phyloP scores from a whole-genome alignment of 2,113 vertebrate genomes.

The Aptenodytes forsteri region DNA sequence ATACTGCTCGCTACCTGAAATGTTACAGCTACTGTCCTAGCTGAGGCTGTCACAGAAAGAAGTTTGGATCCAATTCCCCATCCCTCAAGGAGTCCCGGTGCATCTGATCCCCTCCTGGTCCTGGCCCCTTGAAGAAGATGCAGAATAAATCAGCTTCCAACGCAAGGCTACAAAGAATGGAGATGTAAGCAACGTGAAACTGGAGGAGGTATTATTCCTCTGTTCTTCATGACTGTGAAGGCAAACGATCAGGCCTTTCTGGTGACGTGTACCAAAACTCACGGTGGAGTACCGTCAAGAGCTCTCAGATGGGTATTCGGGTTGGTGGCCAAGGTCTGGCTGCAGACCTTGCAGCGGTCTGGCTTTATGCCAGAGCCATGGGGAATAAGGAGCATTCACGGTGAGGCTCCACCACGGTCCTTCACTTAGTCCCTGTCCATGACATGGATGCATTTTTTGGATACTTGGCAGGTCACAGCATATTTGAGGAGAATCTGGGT shows the following conservation, averaged over 20 bases:
- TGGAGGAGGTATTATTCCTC: neutral
- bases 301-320: neutral
- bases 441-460: neutral
- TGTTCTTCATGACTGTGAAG: neutral
- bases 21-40: too few species aligned
- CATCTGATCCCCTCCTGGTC: neutral
- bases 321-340: neutral
- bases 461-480: fast-evolving
- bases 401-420: neutral
- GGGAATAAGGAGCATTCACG: neutral
- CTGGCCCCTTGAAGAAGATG: neutral
- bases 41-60: too few species aligned
- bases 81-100: neutral
- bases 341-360: neutral
- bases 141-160: neutral
- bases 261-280: neutral
- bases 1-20: neutral
- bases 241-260: neutral
- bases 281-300: neutral
- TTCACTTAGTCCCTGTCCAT: neutral
- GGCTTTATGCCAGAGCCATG: neutral
- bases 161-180: neutral
- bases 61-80: neutral
- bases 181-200: neutral
- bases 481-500: neutral